phyloP scores from a whole-genome alignment of 2,113 vertebrate genomes.

The Cryptomyrus ogoouensis region DNA sequence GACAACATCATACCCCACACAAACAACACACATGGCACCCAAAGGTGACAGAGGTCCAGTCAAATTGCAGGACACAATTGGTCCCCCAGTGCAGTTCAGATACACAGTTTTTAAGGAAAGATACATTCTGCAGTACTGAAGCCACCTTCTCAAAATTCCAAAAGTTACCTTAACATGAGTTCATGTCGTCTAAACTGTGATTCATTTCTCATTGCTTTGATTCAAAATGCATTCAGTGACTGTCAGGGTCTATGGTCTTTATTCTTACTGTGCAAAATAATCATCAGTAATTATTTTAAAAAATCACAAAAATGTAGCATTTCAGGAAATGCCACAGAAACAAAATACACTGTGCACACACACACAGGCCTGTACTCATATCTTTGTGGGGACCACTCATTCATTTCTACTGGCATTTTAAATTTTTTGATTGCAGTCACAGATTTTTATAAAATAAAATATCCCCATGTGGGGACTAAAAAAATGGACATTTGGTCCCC shows the following conservation, averaged over 20 bases:
- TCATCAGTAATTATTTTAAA: background rate
- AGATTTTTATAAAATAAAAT: no score
- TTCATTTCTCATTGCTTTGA: background rate
- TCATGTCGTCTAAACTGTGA: background rate
- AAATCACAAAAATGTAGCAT: background rate
- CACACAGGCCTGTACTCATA: no score
- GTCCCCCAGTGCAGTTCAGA: conserved; percentile 28
- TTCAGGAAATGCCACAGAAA: no score
- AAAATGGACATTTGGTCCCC: no score
- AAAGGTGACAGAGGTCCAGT: conserved; percentile 13
- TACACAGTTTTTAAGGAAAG: background rate
- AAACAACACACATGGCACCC: background rate
- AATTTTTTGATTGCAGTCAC: no score
- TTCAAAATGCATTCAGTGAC: background rate
- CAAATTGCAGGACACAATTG: conserved; percentile 40
- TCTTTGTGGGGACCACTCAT: no score
- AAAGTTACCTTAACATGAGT: background rate
- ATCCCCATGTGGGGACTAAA: no score
- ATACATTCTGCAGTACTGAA: background rate
- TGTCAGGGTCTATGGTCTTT: no score
- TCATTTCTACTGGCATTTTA: no score
- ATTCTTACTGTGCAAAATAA: background rate
- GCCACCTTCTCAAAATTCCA: background rate
- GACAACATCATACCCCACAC: background rate
- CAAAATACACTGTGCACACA: no score